A percentile compares a stretch with the other conserved stretches of the same genome.
phyloP scores from a whole-genome alignment of 2,113 vertebrate species.

The Gulo gulo region DNA sequence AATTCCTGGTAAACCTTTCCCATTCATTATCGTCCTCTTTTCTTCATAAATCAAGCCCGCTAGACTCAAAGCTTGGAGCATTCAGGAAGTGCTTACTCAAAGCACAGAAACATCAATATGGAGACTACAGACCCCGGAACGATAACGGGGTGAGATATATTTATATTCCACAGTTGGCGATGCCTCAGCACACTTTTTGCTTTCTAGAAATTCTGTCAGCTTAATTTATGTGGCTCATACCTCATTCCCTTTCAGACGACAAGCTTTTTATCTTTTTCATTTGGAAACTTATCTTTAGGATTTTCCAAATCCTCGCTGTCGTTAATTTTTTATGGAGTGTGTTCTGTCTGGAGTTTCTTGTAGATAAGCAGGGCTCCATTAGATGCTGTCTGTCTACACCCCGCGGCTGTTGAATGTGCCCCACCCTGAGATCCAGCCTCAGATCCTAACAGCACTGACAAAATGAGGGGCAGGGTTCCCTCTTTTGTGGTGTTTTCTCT shows the following conservation, averaged over 20 bases:
- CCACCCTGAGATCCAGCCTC: conserved; percentile 55
- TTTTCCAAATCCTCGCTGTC: conserved; percentile 70
- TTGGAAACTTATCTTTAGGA: conserved; percentile 77
- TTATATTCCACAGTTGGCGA: conserved; percentile 56
- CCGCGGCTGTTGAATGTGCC: conserved; percentile 57
- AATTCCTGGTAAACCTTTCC: not conserved
- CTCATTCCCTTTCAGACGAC: conserved; percentile 81
- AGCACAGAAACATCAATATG: conserved; percentile 54
- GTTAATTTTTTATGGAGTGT: conserved; percentile 78
- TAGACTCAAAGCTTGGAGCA: conserved; percentile 44
- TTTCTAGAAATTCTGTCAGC: conserved; percentile 69
- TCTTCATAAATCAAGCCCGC: conserved; percentile 48
- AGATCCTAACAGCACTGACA: not conserved
- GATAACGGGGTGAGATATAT: conserved; percentile 45
- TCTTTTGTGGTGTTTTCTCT: not conserved
- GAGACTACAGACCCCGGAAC: conserved; percentile 38
- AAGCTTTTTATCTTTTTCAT: conserved; percentile 81
- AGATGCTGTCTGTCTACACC: conserved; percentile 58
- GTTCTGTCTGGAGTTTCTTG: not conserved
- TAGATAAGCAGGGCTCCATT: conserved; percentile 52
- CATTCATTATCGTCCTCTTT: not conserved
- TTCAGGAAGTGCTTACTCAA: conserved; percentile 79
- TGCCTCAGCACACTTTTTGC: conserved; percentile 40
- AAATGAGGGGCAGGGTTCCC: not conserved
- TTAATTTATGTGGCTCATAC: conserved; percentile 80